Evolutionary conservation across 2,113 vertebrate species (phyloP), one percentile per base, ranked within the genome.

Genomic region (Caracal caracal): DNA sequence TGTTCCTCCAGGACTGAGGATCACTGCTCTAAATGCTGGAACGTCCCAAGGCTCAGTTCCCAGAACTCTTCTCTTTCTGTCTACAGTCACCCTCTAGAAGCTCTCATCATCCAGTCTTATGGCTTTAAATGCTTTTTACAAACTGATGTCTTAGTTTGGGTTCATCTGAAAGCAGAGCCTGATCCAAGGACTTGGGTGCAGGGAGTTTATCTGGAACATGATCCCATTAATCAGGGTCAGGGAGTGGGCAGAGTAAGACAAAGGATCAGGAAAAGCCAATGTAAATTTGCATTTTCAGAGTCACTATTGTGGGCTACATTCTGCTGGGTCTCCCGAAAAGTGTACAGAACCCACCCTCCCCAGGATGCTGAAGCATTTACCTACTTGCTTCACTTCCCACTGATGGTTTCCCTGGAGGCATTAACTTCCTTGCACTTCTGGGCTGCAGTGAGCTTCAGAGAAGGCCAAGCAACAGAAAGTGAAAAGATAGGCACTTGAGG

Each of bases 81-180:
- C 49, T 35, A 47, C 24, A 40, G 0, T 37, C 5, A 33, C 30
- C 51, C 20, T 86, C 40, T 61, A 3, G 15, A 16, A 89, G 61
- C 73, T 6, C 16, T 35, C 16, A 82, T 15, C n/a, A 82, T n/a
- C 12, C 37, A n/a, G 15, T 30, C 65, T 26, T 26, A 0, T 7
- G 24, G 28, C 24, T 92, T 71, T 76, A 28, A 51, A 59, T 35
- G 47, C 35, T 26, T 86, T 82, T 87, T 40, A 94, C 40, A 70
- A 93, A 19, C 13, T 1, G 28, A 20, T 68, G 10, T 71, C 59
- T 82, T 85, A 19, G 51, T 75, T 43, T 88, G 49, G n/a, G 49
- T 92, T 93, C 43, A 78, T 33, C n/a, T 71, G 33, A 83, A 81
- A 79, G 19, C 43, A 83, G 30, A 87, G 75, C 15, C 56, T 73